phyloP scores from a whole-genome alignment of 1,140 invertebrate genomes.

The Melipona quadrifasciata region DNA sequence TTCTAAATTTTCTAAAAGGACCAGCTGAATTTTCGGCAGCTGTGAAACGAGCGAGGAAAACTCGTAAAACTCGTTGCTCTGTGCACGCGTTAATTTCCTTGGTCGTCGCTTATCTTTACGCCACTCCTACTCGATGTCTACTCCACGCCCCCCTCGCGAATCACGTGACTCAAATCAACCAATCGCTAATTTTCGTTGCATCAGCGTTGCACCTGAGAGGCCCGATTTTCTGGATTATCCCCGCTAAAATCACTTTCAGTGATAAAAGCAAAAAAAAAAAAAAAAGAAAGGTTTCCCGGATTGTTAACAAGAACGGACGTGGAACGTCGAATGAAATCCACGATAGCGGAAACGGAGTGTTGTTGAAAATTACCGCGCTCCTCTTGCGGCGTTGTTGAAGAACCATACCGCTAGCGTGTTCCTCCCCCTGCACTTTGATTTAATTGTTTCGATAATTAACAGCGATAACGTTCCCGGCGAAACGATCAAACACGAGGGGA shows the following conservation, averaged over 20 bases:
- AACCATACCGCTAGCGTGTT: background rate
- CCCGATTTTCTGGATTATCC: no score
- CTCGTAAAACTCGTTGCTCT: background rate
- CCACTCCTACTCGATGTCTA: no score
- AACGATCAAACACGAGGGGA: background rate
- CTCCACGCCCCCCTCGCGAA: no score
- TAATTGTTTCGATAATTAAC: background rate
- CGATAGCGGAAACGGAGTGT: no score
- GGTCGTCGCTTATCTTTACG: background rate
- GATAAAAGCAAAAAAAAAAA: no score
- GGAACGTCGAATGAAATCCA: background rate
- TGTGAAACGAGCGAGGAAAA: no score
- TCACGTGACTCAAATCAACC: no score
- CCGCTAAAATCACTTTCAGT: no score
- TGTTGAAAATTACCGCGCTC: background rate
- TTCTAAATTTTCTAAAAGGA: no score
- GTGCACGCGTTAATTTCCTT: background rate
- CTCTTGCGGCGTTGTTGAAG: background rate
- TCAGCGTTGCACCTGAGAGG: no score
- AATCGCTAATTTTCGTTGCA: no score
- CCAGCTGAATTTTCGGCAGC: no score
- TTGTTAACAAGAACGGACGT: background rate
- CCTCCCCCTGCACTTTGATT: background rate
- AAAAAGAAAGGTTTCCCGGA: background rate
- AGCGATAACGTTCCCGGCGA: background rate